Conservation (phyloP, 2,113 vertebrate genomes). For the Cynopterus brachyotis region DNA sequence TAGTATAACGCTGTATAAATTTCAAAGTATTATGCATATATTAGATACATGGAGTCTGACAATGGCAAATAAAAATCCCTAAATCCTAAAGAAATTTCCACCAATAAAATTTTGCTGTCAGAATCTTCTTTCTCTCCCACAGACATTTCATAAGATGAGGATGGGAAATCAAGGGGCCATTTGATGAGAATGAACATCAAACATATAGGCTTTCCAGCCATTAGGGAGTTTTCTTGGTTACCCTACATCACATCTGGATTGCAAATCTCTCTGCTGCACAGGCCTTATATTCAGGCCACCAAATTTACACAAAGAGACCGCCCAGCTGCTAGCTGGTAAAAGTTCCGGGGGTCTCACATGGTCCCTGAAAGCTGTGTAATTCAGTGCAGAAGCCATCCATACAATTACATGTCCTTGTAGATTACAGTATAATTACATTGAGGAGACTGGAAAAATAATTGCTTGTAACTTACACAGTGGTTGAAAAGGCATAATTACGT, state of each 20-base stretch:
- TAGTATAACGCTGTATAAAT: background rate
- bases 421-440: constrained; percentile 67
- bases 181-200: constrained; percentile 11
- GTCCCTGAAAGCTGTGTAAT: constrained; percentile 36
- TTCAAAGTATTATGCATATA: background rate
- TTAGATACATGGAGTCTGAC: background rate
- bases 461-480: constrained; percentile 67
- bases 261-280: background rate
- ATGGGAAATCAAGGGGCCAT: background rate
- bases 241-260: background rate
- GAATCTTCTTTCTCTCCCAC: background rate
- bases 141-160: constrained; percentile 4
- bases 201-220: background rate
- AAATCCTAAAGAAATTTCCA: constrained; percentile 32
- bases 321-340: constrained; percentile 50
- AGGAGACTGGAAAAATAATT: constrained; percentile 75
- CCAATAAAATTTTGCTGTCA: background rate
- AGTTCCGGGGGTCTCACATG: background rate
- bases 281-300: background rate
- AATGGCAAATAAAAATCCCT: background rate
- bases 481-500: constrained; percentile 57
- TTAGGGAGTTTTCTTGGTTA: background rate
- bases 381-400: constrained; percentile 14
- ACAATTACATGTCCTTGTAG: constrained; percentile 62
- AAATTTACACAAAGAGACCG: constrained; percentile 44